These are phyloP conservation scores for Chanos chanos DNA, from an alignment of 2,797 vertebrate species.

Conservation along the genomic window DNA sequence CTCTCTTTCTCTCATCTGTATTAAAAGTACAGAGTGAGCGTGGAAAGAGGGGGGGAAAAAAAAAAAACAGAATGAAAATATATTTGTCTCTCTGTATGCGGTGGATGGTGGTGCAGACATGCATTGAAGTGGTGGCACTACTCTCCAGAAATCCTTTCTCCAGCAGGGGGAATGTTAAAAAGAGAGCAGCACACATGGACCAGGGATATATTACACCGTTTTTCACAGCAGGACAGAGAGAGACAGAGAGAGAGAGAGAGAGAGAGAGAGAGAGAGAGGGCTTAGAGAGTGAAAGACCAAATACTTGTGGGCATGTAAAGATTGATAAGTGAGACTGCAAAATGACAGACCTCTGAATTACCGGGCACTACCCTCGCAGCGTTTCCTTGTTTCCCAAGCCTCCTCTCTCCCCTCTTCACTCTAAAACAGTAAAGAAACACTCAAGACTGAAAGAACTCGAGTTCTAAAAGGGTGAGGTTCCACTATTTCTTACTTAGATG, in stretches of 20 bases:
- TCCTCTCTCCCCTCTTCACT: too few species aligned
- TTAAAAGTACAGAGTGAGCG: not conserved
- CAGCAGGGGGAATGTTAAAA: conserved; percentile 39
- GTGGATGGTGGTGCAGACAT: conserved; percentile 32
- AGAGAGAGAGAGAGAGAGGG: conserved; percentile 21
- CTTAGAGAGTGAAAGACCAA: conserved; percentile 25
- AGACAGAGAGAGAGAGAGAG: conserved; percentile 8
- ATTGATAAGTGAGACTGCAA: not conserved
- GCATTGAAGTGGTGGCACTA: conserved; percentile 19
- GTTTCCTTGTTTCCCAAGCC: too few species aligned
- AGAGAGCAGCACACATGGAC: conserved; percentile 43
- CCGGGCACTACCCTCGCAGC: too few species aligned
- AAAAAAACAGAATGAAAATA: conserved; percentile 16
- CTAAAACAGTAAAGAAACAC: too few species aligned
- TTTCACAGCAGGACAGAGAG: conserved; percentile 36
- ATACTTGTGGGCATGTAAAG: not conserved
- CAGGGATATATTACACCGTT: conserved; percentile 38
- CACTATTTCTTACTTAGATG: too few species aligned
- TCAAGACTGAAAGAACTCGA: too few species aligned
- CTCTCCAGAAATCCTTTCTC: too few species aligned
- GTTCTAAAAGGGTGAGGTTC: too few species aligned
- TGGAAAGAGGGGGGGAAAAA: not conserved
- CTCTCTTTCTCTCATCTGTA: not conserved
- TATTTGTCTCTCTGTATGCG: conserved; percentile 26
- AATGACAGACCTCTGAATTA: not conserved